These are phyloP conservation scores for Aricia artaxerxes DNA, from an alignment of 2,888 invertebrate genomes.

Conservation along the genomic window DNA sequence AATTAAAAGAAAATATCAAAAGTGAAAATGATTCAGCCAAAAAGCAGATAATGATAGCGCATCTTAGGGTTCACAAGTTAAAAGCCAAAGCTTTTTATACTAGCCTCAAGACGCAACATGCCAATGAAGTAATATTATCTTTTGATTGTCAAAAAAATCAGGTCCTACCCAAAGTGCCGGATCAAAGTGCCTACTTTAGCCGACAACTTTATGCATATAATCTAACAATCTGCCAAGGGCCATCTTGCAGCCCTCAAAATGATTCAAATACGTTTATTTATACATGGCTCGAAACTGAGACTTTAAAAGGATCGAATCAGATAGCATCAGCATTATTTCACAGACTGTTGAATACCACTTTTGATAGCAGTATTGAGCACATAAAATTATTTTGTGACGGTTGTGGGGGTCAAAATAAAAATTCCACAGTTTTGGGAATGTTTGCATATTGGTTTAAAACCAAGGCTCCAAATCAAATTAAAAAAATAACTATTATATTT, in stretches of 20 bases:
- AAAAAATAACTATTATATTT: conserved; percentile 32
- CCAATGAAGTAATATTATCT: conserved; percentile 39
- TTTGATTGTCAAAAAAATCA: conserved; percentile 45
- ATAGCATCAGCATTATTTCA: no score
- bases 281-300: conserved; percentile 36
- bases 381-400: conserved; percentile 33
- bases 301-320: conserved; percentile 43
- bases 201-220: conserved; percentile 45
- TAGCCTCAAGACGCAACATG: conserved; percentile 41
- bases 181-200: conserved; percentile 44
- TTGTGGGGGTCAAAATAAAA: conserved; percentile 43
- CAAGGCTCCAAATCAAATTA: conserved; percentile 33
- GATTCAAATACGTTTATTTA: no score
- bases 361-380: conserved; percentile 28
- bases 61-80: conserved; percentile 41
- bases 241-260: no score
- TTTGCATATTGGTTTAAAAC: conserved; percentile 16
- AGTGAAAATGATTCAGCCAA: conserved; percentile 28
- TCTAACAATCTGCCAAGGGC: conserved; percentile 42
- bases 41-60: conserved; percentile 37
- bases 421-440: conserved; percentile 41
- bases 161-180: conserved; percentile 42
- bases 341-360: conserved; percentile 32
- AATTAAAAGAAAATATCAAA: conserved; percentile 43
- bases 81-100: conserved; percentile 45